Percentiles rank a stretch among this genome's conserved stretches.
These are phyloP conservation scores for Rhabdomys dilectus DNA, from an alignment of 2,113 vertebrate species.

Conservation along the genomic window DNA sequence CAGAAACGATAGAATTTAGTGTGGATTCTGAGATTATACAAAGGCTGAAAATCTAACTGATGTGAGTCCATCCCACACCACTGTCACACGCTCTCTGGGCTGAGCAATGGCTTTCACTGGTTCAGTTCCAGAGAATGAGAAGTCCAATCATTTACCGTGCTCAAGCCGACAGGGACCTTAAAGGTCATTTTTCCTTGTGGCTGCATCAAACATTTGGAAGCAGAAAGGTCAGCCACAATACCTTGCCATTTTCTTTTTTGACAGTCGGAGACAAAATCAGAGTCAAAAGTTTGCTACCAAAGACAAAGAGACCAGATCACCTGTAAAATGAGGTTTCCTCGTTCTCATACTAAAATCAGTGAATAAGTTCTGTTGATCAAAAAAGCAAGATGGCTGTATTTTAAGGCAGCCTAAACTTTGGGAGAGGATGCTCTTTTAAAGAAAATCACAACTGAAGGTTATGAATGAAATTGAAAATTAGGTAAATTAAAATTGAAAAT, in stretches of 20 bases:
- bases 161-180: neutral
- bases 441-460: neutral
- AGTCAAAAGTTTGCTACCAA: constrained; percentile 56
- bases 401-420: constrained; percentile 27
- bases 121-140: constrained; percentile 48
- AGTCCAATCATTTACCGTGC: neutral
- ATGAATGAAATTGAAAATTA: neutral
- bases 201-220: constrained; percentile 41
- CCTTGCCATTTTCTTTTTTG: constrained; percentile 71
- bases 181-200: constrained; percentile 65
- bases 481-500: neutral
- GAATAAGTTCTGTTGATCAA: neutral
- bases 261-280: constrained; percentile 54
- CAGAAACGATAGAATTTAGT: neutral
- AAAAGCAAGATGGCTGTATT: neutral
- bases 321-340: neutral
- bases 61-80: neutral
- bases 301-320: neutral
- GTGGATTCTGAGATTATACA: neutral
- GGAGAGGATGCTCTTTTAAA: neutral
- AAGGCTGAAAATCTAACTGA: constrained; percentile 9
- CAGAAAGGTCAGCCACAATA: constrained; percentile 65
- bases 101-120: constrained; percentile 56
- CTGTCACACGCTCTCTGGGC: neutral
- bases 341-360: neutral